Conservation (phyloP, 2,113 vertebrate genomes). For the Prochilodus magdalenae region DNA sequence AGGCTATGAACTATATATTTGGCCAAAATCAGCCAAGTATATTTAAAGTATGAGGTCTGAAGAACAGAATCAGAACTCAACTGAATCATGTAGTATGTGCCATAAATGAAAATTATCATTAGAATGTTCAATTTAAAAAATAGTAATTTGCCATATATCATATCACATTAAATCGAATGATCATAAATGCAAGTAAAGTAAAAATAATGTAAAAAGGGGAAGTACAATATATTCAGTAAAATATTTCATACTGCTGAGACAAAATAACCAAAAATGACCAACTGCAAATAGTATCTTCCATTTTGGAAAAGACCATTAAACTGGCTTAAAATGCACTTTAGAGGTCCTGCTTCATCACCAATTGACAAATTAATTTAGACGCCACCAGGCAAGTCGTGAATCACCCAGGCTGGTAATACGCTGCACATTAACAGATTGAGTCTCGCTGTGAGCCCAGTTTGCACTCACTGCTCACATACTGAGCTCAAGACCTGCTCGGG, state of each 20-base stretch:
- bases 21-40: not conserved
- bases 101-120: not conserved
- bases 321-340: not conserved
- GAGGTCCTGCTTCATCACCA: slow-evolving; percentile 27
- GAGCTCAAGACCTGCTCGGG: slow-evolving; percentile 23
- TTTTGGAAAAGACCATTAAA: not conserved
- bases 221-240: not conserved
- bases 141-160: no score
- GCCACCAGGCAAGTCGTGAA: slow-evolving; percentile 34
- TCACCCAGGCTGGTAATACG: slow-evolving; percentile 31
- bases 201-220: not conserved
- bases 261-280: not conserved
- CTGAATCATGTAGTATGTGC: not conserved
- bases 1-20: not conserved
- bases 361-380: slow-evolving; percentile 49
- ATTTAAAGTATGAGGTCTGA: not conserved
- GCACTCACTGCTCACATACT: not conserved
- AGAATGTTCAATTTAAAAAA: no score
- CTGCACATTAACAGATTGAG: slow-evolving; percentile 56
- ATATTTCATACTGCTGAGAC: not conserved
- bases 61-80: not conserved
- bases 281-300: not conserved
- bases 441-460: slow-evolving; percentile 50
- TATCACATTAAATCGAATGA: no score
- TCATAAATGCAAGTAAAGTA: not conserved